Evolutionary conservation across 2,113 vertebrate genomes (phyloP).

Genomic region (Geothlypis trichas): DNA sequence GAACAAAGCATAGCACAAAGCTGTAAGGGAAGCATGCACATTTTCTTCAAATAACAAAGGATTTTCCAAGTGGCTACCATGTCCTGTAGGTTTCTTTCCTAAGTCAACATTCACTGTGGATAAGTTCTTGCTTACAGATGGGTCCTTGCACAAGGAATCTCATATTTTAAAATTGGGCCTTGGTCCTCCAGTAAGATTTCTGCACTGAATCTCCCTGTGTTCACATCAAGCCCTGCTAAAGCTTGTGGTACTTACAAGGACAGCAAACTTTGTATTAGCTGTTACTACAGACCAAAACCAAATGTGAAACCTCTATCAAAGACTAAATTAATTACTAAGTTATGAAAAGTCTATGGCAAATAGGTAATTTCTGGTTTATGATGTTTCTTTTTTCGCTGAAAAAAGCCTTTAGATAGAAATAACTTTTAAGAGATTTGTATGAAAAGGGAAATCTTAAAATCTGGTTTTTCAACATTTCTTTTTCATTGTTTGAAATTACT

Average conservation of each 20-base stretch:
- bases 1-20: not conserved
- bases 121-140: not conserved
- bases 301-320: not conserved
- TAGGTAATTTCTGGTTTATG: not conserved
- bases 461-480: fast-evolving
- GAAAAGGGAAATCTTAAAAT: not conserved
- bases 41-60: not conserved
- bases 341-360: not conserved
- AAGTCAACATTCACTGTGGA: not conserved
- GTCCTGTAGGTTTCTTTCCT: not conserved
- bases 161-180: not conserved
- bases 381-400: not conserved
- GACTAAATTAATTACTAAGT: not conserved
- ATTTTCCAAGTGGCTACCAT: not conserved
- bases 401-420: not conserved
- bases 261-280: not conserved
- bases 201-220: not conserved
- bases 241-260: not conserved
- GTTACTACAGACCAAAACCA: not conserved
- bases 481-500: not conserved
- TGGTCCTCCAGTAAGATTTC: not conserved
- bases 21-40: not conserved
- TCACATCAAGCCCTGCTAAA: not conserved
- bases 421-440: not conserved
- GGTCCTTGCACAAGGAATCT: not conserved